These are phyloP conservation scores for Athene noctua DNA, from an alignment of 2,113 vertebrate species.

Conservation along the genomic window DNA sequence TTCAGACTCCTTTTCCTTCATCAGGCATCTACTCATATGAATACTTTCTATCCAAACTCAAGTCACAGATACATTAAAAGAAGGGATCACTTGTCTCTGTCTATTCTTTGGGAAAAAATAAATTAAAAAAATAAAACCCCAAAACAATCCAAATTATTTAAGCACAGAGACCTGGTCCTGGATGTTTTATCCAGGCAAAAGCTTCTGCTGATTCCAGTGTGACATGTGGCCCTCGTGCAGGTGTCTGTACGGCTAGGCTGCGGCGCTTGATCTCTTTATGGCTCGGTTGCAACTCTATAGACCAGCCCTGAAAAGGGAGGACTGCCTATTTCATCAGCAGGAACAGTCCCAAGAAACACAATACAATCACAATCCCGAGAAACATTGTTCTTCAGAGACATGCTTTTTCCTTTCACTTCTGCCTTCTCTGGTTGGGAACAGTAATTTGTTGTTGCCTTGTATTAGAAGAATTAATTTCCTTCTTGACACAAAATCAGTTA, in stretches of 20 bases:
- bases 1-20: neutral
- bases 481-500: neutral
- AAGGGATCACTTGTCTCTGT: neutral
- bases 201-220: neutral
- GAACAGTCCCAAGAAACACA: neutral
- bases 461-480: neutral
- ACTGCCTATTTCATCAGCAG: neutral
- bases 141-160: neutral
- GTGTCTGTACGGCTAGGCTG: neutral
- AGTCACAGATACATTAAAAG: neutral
- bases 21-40: neutral
- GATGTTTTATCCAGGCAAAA: neutral
- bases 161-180: neutral
- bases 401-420: neutral
- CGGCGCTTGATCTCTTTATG: neutral
- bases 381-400: constrained; percentile 10
- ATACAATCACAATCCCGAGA: neutral
- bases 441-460: neutral
- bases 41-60: neutral
- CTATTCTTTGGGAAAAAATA: neutral
- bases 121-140: neutral
- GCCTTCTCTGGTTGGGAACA: neutral
- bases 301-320: neutral
- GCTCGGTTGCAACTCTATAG: neutral
- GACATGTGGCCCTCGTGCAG: neutral